These are phyloP conservation scores for Alviniconcha marisindica DNA, from an alignment of 1,140 invertebrate genomes.

Conservation along the genomic window DNA sequence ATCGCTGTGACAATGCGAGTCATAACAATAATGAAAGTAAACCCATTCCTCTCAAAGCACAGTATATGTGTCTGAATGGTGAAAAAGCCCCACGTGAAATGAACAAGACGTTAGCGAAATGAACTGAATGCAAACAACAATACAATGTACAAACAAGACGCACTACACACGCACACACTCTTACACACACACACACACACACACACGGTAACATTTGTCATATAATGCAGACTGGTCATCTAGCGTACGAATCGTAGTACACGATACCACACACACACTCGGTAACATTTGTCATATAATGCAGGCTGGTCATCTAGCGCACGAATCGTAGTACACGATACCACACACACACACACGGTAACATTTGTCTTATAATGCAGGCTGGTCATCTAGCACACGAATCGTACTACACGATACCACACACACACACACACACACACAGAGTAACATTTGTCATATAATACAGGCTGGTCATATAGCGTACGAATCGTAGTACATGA, in stretches of 20 bases:
- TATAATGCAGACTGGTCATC: background rate
- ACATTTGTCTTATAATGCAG: background rate
- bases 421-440: constrained; percentile 24
- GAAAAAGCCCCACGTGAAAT: too few species aligned
- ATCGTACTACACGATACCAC: background rate
- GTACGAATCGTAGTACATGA: background rate
- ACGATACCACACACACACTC: background rate
- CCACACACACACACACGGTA: constrained; percentile 21
- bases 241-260: background rate
- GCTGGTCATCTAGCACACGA: background rate
- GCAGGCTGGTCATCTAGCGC: too few species aligned
- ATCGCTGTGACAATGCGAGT: background rate
- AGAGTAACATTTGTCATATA: background rate
- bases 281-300: background rate
- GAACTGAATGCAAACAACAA: too few species aligned
- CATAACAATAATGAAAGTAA: too few species aligned
- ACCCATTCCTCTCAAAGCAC: too few species aligned
- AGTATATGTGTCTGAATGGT: too few species aligned
- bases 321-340: too few species aligned
- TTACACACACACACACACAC: constrained; percentile 5
- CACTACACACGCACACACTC: constrained; percentile 5
- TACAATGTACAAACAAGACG: background rate
- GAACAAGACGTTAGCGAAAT: too few species aligned
- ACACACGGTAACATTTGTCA: background rate
- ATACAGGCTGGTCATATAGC: background rate